A percentile compares a stretch with the other conserved stretches of the same genome.
Conservation (phyloP, 1,140 invertebrate species). For the Drosophila nigromelanica region DNA sequence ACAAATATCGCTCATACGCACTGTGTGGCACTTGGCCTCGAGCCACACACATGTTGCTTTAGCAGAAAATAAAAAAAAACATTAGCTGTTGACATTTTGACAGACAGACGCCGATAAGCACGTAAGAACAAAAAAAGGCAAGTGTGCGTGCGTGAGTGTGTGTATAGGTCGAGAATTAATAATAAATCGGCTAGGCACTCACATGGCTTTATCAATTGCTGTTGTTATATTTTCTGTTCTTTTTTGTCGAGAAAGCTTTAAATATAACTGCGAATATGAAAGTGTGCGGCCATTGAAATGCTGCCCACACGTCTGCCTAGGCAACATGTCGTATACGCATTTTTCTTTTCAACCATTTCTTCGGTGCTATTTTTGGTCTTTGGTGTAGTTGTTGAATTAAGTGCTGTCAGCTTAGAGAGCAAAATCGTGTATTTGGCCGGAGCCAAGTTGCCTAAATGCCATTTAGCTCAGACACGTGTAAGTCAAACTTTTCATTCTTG, state of each 20-base stretch:
- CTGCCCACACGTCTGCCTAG: constrained; percentile 21
- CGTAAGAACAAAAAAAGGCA: constrained; percentile 3
- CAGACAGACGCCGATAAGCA: constrained; percentile 36
- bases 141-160: constrained; percentile 7
- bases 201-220: constrained; percentile 25
- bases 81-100: constrained; percentile 57
- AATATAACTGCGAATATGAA: constrained; percentile 17
- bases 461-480: constrained; percentile 28
- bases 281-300: constrained; percentile 1
- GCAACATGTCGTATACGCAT: constrained; percentile 40
- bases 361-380: constrained; percentile 8
- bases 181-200: constrained; percentile 28
- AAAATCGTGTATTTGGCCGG: constrained; percentile 14
- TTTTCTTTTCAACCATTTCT: constrained; percentile 19
- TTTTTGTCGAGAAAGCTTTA: constrained; percentile 14
- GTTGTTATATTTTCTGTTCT: constrained; percentile 12
- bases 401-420: constrained; percentile 40
- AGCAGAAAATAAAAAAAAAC: constrained; percentile 17
- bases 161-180: constrained; percentile 25
- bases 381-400: constrained; percentile 26
- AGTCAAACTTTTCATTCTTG: constrained; percentile 15
- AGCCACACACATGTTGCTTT: constrained; percentile 34
- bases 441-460: constrained; percentile 6
- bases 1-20: constrained; percentile 58
- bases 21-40: constrained; percentile 33